A percentile compares a stretch with the other conserved stretches of the same genome.
These are phyloP conservation scores for Otus sunia DNA, from an alignment of 2,113 vertebrate species.

Conservation along the genomic window DNA sequence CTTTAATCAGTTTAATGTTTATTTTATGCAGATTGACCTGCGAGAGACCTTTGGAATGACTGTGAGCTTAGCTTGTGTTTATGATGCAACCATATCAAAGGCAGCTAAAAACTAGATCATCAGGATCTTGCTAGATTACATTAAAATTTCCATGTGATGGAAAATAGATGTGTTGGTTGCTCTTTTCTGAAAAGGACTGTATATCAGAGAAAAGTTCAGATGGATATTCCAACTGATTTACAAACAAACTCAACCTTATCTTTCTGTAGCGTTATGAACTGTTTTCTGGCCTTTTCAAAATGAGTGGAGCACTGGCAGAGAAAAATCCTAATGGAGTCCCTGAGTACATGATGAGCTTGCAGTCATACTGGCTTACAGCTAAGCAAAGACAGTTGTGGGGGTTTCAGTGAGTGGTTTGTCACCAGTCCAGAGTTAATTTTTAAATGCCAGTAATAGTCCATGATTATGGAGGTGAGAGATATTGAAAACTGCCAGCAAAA, in stretches of 20 bases:
- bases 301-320: neutral
- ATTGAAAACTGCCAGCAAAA: neutral
- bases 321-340: neutral
- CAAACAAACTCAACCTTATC: neutral
- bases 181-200: neutral
- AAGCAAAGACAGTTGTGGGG: neutral
- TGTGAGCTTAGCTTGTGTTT: neutral
- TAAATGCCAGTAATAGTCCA: neutral
- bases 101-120: neutral
- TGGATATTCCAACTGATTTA: neutral
- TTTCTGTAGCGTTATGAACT: slow-evolving; percentile 16
- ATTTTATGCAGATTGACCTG: neutral
- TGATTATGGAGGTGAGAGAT: slow-evolving; percentile 7
- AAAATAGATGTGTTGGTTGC: neutral
- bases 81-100: neutral
- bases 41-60: neutral
- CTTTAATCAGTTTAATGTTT: neutral
- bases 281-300: slow-evolving; percentile 1
- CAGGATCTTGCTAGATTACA: neutral
- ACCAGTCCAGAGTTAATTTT: neutral
- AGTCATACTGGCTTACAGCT: neutral
- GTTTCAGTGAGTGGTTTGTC: neutral
- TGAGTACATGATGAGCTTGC: neutral
- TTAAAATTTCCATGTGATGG: neutral
- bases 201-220: neutral